Evolutionary conservation across 1,140 invertebrate species (phyloP).

Genomic region (Theocolax elegans): DNA sequence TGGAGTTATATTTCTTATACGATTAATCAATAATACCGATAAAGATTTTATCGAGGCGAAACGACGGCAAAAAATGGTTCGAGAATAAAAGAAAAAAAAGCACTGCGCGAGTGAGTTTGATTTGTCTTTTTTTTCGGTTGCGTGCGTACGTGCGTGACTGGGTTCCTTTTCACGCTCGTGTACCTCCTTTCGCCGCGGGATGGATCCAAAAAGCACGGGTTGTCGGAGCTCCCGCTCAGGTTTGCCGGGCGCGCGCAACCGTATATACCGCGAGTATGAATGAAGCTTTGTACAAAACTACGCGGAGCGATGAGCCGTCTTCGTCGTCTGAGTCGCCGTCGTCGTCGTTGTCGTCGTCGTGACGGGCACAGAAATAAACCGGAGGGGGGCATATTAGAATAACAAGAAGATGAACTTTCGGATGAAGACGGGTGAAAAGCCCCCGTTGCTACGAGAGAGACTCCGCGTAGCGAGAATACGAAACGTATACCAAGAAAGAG

Average conservation of each 20-base stretch:
- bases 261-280: slow-evolving; percentile 43
- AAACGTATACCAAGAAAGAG: too few relatives aligned
- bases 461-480: too few relatives aligned
- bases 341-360: slow-evolving; percentile 9
- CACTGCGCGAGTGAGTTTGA: neutral
- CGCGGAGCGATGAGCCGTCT: slow-evolving; percentile 36
- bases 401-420: slow-evolving; percentile 33
- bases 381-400: slow-evolving; percentile 15
- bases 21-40: too few relatives aligned
- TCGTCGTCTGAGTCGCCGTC: slow-evolving; percentile 4
- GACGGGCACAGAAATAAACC: slow-evolving; percentile 50
- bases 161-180: neutral
- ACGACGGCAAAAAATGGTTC: neutral
- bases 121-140: neutral
- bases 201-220: neutral
- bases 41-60: too few relatives aligned
- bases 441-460: neutral
- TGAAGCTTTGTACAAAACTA: slow-evolving; percentile 48
- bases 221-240: neutral
- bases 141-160: too few relatives aligned
- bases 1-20: too few relatives aligned
- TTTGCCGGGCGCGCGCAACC: neutral
- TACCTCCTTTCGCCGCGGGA: neutral
- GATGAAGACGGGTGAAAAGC: slow-evolving; percentile 23
- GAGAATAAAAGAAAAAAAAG: neutral